phyloP scores from a whole-genome alignment of 2,888 invertebrate genomes.

The Nebria brevicollis region DNA sequence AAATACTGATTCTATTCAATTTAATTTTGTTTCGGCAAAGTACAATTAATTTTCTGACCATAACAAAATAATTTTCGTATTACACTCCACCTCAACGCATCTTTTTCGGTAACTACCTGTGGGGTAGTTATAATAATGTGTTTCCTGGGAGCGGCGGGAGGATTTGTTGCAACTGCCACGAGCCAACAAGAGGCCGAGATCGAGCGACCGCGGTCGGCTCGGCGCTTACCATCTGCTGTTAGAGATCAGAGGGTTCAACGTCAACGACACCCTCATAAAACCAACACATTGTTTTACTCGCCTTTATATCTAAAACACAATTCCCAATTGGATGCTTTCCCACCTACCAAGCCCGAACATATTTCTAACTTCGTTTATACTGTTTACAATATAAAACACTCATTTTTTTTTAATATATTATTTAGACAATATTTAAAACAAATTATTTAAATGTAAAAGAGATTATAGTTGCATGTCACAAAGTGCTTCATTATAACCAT shows the following conservation, averaged over 20 bases:
- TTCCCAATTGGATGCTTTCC: background rate
- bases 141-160: background rate
- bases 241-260: background rate
- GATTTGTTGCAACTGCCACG: background rate
- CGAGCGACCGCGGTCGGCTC: background rate
- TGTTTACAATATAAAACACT: no score
- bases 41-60: background rate
- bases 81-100: background rate
- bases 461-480: background rate
- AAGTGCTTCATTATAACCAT: background rate
- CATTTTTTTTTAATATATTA: no score
- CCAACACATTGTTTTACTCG: constrained; percentile 8
- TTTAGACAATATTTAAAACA: no score
- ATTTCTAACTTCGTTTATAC: background rate
- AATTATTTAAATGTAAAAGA: no score
- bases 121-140: constrained; percentile 10
- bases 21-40: background rate
- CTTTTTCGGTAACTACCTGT: background rate
- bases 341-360: background rate
- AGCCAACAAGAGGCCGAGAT: constrained; percentile 2
- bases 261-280: background rate
- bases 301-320: background rate
- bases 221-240: constrained; percentile 10
- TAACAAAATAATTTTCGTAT: background rate
- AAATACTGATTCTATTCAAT: no score